Conservation (phyloP, 1,140 invertebrate genomes). For the Leptopilina boulardi region DNA sequence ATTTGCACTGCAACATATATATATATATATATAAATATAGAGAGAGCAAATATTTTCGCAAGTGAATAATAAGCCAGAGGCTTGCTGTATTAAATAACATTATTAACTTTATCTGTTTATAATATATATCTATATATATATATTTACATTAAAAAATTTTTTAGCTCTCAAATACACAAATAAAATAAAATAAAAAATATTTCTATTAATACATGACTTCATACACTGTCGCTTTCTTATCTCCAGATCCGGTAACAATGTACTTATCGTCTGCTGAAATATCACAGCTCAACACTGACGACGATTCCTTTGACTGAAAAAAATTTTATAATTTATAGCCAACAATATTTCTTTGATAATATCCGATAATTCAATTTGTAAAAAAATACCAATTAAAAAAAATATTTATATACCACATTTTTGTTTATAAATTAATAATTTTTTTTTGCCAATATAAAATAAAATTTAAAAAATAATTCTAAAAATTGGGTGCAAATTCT, state of each 20-base stretch:
- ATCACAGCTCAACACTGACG: constrained; percentile 99
- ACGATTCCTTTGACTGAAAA: constrained; percentile 98
- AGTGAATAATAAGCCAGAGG: constrained; percentile 15
- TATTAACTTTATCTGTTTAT: constrained; percentile 34
- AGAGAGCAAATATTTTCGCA: constrained; percentile 3
- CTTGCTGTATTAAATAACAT: constrained; percentile 47
- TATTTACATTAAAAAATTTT: constrained; percentile 44
- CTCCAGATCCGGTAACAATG: constrained; percentile 98
- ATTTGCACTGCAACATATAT: neutral
- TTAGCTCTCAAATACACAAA: constrained; percentile 48
- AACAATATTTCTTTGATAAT: neutral
- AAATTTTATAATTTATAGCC: constrained; percentile 48
- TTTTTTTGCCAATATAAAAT: no score
- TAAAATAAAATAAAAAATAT: constrained; percentile 34
- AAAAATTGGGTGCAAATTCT: no score
- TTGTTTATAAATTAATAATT: no score
- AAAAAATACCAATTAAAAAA: no score
- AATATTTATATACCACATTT: no score
- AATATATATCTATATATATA: constrained; percentile 35
- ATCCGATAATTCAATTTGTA: no score
- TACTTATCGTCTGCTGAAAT: constrained; percentile 99
- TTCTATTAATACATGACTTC: constrained; percentile 93
- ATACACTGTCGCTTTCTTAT: constrained; percentile 99
- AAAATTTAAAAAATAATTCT: no score
- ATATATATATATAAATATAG: no score